Evolutionary conservation across 2,888 invertebrate species (phyloP).

Genomic region (Netelia inedita): DNA sequence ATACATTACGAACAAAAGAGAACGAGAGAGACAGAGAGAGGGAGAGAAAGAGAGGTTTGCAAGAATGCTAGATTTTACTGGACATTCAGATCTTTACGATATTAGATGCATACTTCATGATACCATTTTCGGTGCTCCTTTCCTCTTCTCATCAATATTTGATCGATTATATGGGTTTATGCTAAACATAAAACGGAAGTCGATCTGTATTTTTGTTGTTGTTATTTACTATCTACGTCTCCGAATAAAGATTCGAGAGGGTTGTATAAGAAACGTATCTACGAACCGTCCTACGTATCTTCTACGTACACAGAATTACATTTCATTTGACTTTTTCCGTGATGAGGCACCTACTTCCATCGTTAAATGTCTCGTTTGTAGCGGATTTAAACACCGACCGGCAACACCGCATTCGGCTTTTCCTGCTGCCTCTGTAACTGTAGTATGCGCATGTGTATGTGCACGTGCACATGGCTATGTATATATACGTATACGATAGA

Average conservation of each 20-base stretch:
- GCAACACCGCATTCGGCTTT: slow-evolving; percentile 38
- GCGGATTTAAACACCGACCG: slow-evolving; percentile 43
- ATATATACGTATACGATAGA: background rate
- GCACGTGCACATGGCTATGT: background rate
- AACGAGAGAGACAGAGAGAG: background rate
- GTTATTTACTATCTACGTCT: no score
- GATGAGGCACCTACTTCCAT: slow-evolving; percentile 37
- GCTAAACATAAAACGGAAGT: no score
- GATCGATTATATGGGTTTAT: background rate
- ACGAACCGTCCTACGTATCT: background rate
- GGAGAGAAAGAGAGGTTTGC: no score
- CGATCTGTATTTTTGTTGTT: no score
- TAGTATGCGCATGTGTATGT: background rate
- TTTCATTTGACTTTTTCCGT: slow-evolving; percentile 32
- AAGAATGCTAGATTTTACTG: no score
- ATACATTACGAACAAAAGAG: background rate
- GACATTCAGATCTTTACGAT: background rate
- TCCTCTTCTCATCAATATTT: slow-evolving; percentile 36
- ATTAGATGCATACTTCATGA: slow-evolving; percentile 20
- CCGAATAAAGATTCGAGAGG: background rate
- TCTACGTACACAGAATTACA: slow-evolving; percentile 21
- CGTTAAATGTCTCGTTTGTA: slow-evolving; percentile 54
- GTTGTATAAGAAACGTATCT: background rate
- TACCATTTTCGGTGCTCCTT: background rate
- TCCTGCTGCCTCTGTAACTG: slow-evolving; percentile 14